Evolutionary conservation across 2,888 invertebrate genomes (phyloP).

Genomic region (Clanis bilineata): DNA sequence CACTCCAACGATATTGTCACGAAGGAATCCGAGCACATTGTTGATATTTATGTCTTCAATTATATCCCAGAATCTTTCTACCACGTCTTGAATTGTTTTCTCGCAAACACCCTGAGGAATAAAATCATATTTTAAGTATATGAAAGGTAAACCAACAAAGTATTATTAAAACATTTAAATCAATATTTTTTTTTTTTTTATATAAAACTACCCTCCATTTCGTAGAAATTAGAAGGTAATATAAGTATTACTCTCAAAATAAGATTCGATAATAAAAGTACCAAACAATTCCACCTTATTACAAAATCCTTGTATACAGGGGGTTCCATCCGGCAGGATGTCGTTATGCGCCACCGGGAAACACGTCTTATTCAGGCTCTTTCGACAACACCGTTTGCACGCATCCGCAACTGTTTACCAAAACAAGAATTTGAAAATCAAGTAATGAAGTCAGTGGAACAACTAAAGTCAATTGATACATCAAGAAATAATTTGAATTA

Average conservation of each 20-base stretch:
- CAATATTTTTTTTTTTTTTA: too few species aligned
- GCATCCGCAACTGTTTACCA: conserved; percentile 90
- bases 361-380: conserved; percentile 95
- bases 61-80: conserved; percentile 98
- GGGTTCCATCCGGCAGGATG: conserved; percentile 95
- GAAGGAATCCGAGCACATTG: conserved; percentile 92
- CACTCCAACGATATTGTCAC: conserved; percentile 96
- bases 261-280: background rate
- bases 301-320: conserved; percentile 98
- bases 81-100: conserved; percentile 96
- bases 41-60: conserved; percentile 98
- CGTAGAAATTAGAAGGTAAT: too few species aligned
- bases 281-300: conserved; percentile 85
- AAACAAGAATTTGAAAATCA: background rate
- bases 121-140: background rate
- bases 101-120: conserved; percentile 92
- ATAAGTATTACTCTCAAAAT: too few species aligned
- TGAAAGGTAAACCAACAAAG: background rate
- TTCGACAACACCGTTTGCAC: conserved; percentile 96
- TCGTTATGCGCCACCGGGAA: conserved; percentile 94
- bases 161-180: too few species aligned
- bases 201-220: too few species aligned
- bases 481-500: too few species aligned
- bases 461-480: too few species aligned
- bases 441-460: background rate